Evolutionary conservation across 2,888 invertebrate species (phyloP).

Genomic region (Cerastoderma edule): DNA sequence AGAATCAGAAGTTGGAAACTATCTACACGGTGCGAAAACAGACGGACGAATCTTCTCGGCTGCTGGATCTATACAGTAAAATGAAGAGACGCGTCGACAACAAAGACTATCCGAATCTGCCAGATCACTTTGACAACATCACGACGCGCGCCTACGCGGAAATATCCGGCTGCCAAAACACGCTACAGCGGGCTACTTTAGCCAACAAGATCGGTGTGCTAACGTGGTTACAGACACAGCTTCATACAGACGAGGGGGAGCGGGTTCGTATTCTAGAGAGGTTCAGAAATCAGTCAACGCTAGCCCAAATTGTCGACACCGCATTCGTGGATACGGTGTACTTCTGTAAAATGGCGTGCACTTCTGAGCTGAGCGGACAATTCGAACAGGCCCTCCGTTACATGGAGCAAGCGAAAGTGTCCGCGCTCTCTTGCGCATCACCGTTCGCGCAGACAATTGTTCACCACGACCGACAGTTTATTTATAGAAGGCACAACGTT

Average conservation of each 20-base stretch:
- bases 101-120: background rate
- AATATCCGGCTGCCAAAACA: background rate
- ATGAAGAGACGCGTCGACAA: conserved; percentile 11
- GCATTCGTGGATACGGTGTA: conserved; percentile 4
- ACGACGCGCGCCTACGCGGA: background rate
- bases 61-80: background rate
- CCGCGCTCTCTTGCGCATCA: background rate
- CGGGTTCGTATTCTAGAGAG: background rate
- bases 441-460: conserved; percentile 6
- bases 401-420: background rate
- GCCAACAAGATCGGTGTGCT: conserved; percentile 18
- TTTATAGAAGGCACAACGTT: conserved; percentile 9
- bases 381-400: background rate
- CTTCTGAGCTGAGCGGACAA: background rate
- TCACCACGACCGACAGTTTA: conserved; percentile 16
- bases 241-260: background rate
- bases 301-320: conserved; percentile 3
- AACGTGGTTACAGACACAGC: conserved; percentile 13
- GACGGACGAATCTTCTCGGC: background rate
- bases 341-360: conserved; percentile 12
- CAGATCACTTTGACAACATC: background rate
- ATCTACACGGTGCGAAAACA: background rate
- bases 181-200: background rate
- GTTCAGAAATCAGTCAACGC: no score
- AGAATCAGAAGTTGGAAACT: background rate